Base-by-base conservation (phyloP, 1,140 invertebrate species). In the Drosophila arizonae region DNA sequence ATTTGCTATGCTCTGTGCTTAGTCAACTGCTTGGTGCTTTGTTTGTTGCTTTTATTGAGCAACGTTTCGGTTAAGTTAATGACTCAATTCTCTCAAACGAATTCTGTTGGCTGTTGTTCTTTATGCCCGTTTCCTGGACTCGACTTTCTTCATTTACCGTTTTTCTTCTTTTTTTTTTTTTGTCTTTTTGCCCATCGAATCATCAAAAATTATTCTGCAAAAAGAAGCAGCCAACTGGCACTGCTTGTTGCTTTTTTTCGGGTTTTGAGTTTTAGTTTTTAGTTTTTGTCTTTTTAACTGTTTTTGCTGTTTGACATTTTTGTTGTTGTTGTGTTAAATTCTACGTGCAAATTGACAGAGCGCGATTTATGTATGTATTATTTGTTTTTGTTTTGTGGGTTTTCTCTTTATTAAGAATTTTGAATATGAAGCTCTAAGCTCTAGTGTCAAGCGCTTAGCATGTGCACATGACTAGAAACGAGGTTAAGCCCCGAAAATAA, bases 311-410 rank as follows among this genome's bases (percentile, higher is more conserved):
- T 50, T 50, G 48, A 50, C 48, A 50, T 73, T 52, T 52, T 51
- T 39, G 54, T 77, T 52, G n/a, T 17, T 69, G 63, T 77, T 52
- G 13, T 68, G 69, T 57, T 68, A 41, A 68, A 52, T 72, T 56
- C 69, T 67, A 67, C 77, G 81, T 86, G 78, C 81, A 81, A 86
- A 86, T 86, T 86, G 66, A 80, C 71, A 72, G 81, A 65, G 64
- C 81, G 77, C 76, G 78, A 70, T 63, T 63, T 76, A 70, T 69
- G 63, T 48, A 58, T 46, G 63, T 48, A 58, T 46, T 17, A 17
- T 46, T 46, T 15, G n/a, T 15, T 46, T 55, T 39, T 26, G 17
- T 46, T 45, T 51, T 67, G 50, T 33, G 62, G 63, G 11, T 54
- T 65, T 70, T 65, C 33, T 21, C 51, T 50, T 68, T 57, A 68